A percentile compares a stretch with the other conserved stretches of the same genome.
Conservation (phyloP, 2,888 invertebrate genomes). For the Lepeophtheirus nordmannii region DNA sequence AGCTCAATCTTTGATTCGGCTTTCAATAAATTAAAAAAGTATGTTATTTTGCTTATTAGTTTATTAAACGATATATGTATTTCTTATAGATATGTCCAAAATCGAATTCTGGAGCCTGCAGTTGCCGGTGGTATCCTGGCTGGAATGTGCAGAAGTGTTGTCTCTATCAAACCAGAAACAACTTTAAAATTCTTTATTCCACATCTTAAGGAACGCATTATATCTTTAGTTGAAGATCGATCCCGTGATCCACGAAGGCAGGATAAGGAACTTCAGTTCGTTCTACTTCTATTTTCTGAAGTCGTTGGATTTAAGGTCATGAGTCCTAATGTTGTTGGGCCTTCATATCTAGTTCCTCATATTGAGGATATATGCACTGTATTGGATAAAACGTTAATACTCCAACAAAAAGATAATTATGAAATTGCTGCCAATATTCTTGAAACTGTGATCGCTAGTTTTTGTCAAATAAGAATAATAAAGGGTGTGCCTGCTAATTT, state of each 20-base stretch:
- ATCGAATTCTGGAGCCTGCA: slow-evolving; percentile 17
- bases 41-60: not conserved
- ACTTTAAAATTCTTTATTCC: slow-evolving; percentile 21
- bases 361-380: slow-evolving; percentile 13
- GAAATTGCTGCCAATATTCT: slow-evolving; percentile 15
- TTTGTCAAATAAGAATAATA: slow-evolving; percentile 4
- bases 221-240: not conserved
- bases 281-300: slow-evolving; percentile 10
- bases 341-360: slow-evolving; percentile 11
- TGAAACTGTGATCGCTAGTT: slow-evolving; percentile 5
- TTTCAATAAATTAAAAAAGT: slow-evolving; percentile 10
- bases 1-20: slow-evolving; percentile 3
- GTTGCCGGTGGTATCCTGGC: slow-evolving; percentile 22
- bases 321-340: not conserved
- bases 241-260: not conserved
- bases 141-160: slow-evolving; percentile 16
- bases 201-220: slow-evolving; percentile 5
- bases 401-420: slow-evolving; percentile 20
- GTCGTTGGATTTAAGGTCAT: slow-evolving; percentile 1
- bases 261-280: slow-evolving; percentile 23
- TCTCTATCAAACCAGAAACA: slow-evolving; percentile 5
- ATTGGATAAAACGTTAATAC: slow-evolving; percentile 6
- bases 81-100: slow-evolving; percentile 11
- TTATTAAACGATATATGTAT: not conserved
- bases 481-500: not conserved